Conservation (phyloP, 1,140 invertebrate species). For the Trinorchestia longiramus region DNA sequence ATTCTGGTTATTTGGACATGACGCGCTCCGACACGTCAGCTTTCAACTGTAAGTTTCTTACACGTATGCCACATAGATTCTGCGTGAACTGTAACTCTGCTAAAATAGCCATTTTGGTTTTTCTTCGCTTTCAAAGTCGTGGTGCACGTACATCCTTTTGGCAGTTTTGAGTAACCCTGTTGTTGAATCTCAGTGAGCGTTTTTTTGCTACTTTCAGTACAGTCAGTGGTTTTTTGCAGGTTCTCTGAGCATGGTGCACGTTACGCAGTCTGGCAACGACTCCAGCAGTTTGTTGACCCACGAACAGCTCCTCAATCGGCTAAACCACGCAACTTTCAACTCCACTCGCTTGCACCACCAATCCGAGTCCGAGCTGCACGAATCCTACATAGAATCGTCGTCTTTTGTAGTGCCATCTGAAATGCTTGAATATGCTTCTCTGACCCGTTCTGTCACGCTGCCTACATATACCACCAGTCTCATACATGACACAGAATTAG, state of each 20-base stretch:
- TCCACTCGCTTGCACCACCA: neutral
- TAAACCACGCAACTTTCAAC: neutral
- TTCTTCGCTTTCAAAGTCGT: neutral
- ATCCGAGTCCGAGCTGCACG: constrained; percentile 10
- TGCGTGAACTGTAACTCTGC: neutral
- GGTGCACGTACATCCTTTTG: neutral
- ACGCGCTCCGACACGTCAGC: constrained; percentile 17
- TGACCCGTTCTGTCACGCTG: neutral
- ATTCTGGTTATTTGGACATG: constrained; percentile 44
- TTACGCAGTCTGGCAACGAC: neutral
- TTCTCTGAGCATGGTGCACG: constrained; percentile 17
- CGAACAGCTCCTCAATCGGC: neutral
- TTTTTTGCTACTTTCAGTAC: neutral
- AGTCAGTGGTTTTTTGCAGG: neutral
- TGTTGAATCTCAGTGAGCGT: neutral
- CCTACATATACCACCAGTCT: neutral
- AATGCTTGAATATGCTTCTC: neutral
- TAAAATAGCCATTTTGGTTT: neutral
- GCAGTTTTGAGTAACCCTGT: neutral
- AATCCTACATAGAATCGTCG: constrained; percentile 15
- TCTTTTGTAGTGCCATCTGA: constrained; percentile 31
- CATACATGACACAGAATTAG: neutral
- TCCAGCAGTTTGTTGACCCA: neutral
- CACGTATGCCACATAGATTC: neutral
- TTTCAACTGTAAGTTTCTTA: constrained; percentile 20